phyloP scores from a whole-genome alignment of 2,797 vertebrate genomes.

The Acrossocheilus wenchowensis region DNA sequence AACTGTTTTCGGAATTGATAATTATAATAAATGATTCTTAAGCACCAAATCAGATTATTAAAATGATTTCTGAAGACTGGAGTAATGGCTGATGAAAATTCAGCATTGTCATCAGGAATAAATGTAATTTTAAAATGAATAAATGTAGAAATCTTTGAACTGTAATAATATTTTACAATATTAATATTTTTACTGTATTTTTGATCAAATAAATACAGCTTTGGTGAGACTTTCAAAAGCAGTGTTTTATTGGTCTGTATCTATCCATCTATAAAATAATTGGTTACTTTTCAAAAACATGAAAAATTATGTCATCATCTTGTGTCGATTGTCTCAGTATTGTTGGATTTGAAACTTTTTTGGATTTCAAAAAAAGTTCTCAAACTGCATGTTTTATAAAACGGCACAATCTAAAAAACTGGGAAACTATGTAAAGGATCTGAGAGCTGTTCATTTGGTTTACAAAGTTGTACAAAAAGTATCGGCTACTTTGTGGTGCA shows the following conservation, averaged over 20 bases:
- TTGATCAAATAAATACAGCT: too few species aligned
- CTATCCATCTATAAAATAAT: background rate
- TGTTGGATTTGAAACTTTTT: background rate
- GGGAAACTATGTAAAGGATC: constrained; percentile 38
- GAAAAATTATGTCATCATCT: background rate
- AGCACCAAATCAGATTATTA: background rate
- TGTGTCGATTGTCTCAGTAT: background rate
- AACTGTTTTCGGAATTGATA: background rate
- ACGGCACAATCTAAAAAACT: constrained; percentile 59
- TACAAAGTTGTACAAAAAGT: constrained; percentile 29
- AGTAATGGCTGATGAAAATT: background rate
- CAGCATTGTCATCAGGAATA: too few species aligned
- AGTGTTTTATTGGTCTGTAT: too few species aligned
- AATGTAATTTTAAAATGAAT: too few species aligned
- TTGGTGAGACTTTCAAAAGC: too few species aligned
- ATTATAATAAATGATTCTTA: too few species aligned
- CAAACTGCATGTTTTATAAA: constrained; percentile 20
- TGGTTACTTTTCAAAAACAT: background rate
- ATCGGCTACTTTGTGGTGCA: background rate
- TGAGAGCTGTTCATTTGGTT: constrained; percentile 32
- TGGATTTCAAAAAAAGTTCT: background rate
- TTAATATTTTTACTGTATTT: too few species aligned
- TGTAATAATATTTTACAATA: too few species aligned
- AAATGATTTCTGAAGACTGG: background rate
- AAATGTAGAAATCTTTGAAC: too few species aligned